Conservation (phyloP, 2,113 vertebrate species). For the Chascanopsetta lugubris region DNA sequence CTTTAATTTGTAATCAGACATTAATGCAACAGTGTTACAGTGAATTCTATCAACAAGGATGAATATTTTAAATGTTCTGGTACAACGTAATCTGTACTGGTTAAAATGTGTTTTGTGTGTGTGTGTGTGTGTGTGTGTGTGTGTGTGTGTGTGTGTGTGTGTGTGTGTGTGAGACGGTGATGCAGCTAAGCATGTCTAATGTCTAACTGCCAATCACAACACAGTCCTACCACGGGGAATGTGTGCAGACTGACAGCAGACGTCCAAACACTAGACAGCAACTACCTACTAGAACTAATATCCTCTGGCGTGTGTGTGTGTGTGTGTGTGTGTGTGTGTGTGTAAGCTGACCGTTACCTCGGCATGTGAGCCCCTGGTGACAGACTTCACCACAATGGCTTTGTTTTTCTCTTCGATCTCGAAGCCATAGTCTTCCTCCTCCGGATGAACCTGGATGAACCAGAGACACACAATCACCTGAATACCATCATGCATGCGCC, state of each 20-base stretch:
- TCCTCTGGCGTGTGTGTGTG: constrained; percentile 34
- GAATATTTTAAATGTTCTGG: not conserved
- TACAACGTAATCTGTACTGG: not conserved
- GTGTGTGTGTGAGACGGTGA: constrained; percentile 4
- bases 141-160: not conserved
- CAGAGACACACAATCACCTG: constrained; percentile 35
- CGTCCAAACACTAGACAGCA: constrained; percentile 62
- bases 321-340: constrained; percentile 33
- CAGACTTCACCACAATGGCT: constrained; percentile 90
- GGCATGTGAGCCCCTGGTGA: constrained; percentile 91
- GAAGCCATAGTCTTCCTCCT: constrained; percentile 96
- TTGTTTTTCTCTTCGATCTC: constrained; percentile 98
- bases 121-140: too few relatives aligned
- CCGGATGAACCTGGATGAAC: constrained; percentile 93
- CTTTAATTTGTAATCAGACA: too few relatives aligned
- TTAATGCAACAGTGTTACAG: too few relatives aligned
- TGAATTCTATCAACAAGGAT: too few relatives aligned
- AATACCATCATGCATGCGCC: constrained; percentile 20
- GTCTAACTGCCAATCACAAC: constrained; percentile 40
- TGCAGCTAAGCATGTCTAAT: constrained; percentile 35
- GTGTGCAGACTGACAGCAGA: constrained; percentile 64
- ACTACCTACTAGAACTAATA: constrained; percentile 68
- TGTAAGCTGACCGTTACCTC: constrained; percentile 83
- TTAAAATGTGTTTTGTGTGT: too few relatives aligned
- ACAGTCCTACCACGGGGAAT: not conserved